phyloP scores from a whole-genome alignment of 2,888 invertebrate species.

The Eupithecia abbreviata region DNA sequence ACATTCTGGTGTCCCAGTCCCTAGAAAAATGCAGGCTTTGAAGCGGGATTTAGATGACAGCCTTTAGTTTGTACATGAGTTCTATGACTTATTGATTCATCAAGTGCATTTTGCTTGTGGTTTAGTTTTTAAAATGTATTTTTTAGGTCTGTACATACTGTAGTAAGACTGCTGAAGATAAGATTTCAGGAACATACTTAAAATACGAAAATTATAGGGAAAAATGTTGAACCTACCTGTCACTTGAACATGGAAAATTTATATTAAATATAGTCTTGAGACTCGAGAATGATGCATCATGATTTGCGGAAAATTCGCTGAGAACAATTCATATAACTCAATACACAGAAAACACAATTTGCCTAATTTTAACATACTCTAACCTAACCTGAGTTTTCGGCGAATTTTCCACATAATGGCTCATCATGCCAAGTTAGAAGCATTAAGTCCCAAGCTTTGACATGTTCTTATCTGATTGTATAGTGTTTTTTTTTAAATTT shows the following conservation, averaged over 20 bases:
- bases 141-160: conserved; percentile 17
- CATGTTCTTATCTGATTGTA: neutral
- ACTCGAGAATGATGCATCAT: no score
- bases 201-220: neutral
- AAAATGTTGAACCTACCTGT: neutral
- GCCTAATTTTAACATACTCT: no score
- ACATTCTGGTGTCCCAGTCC: conserved; percentile 76
- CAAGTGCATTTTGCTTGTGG: neutral
- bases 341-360: no score
- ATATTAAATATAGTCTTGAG: neutral
- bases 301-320: no score
- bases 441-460: neutral
- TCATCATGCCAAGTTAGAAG: neutral
- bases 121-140: neutral
- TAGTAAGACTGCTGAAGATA: neutral
- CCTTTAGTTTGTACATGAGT: conserved; percentile 37
- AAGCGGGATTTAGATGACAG: conserved; percentile 55
- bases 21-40: conserved; percentile 71
- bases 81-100: neutral
- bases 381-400: no score
- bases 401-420: no score
- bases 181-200: neutral
- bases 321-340: no score
- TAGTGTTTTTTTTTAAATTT: no score
- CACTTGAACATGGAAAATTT: neutral